Base-by-base conservation (phyloP, 2,888 invertebrate species). In the Noctuana brunneofusca region DNA sequence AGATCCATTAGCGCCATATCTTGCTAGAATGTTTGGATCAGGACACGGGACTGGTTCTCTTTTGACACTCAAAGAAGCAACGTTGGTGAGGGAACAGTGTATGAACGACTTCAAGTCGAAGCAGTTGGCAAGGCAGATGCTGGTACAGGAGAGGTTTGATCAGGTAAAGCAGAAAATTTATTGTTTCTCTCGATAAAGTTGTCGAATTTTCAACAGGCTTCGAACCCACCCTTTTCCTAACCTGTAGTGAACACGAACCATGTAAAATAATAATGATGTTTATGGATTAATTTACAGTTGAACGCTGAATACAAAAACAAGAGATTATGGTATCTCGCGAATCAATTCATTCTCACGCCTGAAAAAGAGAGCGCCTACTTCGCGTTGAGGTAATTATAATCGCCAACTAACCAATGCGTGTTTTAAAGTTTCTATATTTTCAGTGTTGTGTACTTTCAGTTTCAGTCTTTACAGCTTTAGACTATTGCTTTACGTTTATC, bases 81-180 rank as follows among this genome's bases (percentile, higher is more conserved):
- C 92, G 0, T 75, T 92, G 3, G 78, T 94, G 6, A 84, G 91
- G 35, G 87, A 93, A 3, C 89, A 92, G 64, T 96, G 96, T 66
- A 82, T 96, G 46, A 89, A 89, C 57, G 96, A 96, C 75, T 94
- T 95, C 69, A 95, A 94, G 72, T 83, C 93, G 0, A 89, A 92
- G 32, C 92, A 94, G 65, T 83, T 95, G 3, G 87, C 91, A 0
- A 85, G 95, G 43, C 94, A 95, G 14, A 93, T 93, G 66, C 80
- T 92, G 35, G 92, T 96, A 22, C 94, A 95, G 69, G 87, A 87
- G 22, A 89, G 93, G 68, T 95, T 95, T 75, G 95, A 96, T 69
- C 87, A 90, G 86, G 95, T 94, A 46, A 18, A 11, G 0, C 12
- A 35, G 3, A 35, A 12, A 9, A 35, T 11, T 11, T 35, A 35